Conservation (phyloP, 2,797 vertebrate genomes). For the Chaetophractus vellerosus region DNA sequence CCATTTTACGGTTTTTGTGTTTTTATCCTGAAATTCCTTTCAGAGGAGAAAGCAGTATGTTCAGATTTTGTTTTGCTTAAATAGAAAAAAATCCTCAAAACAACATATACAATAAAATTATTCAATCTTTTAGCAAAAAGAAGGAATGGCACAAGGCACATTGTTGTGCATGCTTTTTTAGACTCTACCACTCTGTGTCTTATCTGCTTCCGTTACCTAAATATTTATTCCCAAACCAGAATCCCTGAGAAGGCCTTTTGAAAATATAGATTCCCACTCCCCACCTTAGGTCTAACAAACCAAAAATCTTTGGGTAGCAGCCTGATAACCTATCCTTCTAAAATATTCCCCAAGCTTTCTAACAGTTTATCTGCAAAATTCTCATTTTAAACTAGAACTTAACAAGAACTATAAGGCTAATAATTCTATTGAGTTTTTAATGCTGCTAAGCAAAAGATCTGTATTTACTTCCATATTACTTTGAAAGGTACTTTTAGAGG, state of each 20-base stretch:
- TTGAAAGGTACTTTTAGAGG: not conserved
- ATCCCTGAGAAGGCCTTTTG: not conserved
- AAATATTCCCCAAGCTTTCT: constrained; percentile 52
- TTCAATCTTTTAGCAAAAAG: constrained; percentile 22
- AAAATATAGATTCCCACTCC: constrained; percentile 25
- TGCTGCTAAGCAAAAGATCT: not conserved
- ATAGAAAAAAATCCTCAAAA: not conserved
- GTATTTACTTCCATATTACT: not conserved
- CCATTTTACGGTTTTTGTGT: constrained; percentile 18
- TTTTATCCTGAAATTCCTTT: constrained; percentile 57
- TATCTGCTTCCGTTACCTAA: constrained; percentile 48
- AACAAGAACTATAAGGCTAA: constrained; percentile 29
- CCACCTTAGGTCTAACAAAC: not conserved
- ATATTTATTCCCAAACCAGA: constrained; percentile 69
- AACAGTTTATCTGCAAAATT: constrained; percentile 62
- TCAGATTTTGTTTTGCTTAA: constrained; percentile 57
- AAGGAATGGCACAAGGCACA: not conserved
- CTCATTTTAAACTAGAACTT: constrained; percentile 64
- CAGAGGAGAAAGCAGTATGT: not conserved
- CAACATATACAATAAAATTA: constrained; percentile 25
- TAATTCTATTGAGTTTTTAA: constrained; percentile 44
- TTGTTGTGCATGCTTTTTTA: not conserved
- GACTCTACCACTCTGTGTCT: not conserved
- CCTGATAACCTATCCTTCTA: not conserved
- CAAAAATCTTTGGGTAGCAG: not conserved